These are phyloP conservation scores for Hiodon tergisus DNA, from an alignment of 2,113 vertebrate genomes.

Conservation along the genomic window DNA sequence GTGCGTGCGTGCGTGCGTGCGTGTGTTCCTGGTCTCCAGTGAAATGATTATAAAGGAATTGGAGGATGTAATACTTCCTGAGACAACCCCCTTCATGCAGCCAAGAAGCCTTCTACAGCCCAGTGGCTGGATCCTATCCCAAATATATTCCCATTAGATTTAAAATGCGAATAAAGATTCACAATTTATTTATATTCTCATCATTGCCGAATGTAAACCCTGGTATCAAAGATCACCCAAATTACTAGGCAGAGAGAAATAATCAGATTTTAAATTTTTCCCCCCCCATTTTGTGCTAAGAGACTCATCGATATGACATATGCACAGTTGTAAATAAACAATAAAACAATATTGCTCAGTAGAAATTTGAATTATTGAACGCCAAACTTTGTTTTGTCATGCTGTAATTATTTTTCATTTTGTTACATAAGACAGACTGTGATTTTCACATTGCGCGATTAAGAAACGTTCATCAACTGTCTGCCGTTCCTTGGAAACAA, in stretches of 20 bases:
- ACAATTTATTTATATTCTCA: not conserved
- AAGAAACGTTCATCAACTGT: conserved; percentile 16
- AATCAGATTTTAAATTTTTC: not conserved
- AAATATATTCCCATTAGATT: conserved; percentile 13
- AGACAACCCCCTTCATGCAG: not conserved
- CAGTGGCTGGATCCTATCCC: conserved; percentile 13
- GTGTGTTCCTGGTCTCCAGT: not conserved
- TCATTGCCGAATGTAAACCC: conserved; percentile 3
- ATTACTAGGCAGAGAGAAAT: not conserved
- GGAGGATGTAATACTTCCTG: not conserved
- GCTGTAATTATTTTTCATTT: conserved; percentile 17
- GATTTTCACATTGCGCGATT: conserved; percentile 17
- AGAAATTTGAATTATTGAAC: conserved; percentile 20
- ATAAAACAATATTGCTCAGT: conserved; percentile 15
- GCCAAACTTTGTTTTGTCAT: conserved; percentile 3
- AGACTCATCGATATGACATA: not conserved
- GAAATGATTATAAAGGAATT: conserved; percentile 1
- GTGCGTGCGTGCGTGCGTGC: not conserved
- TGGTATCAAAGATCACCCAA: not conserved
- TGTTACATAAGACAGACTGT: conserved; percentile 21
- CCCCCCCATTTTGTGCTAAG: not conserved
- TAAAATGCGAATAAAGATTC: conserved; percentile 16
- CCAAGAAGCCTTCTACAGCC: not conserved
- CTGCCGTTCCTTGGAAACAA: conserved; percentile 12
- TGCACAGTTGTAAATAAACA: conserved; percentile 14